Percentiles rank a stretch among this genome's conserved stretches.
Conservation (phyloP, 2,888 invertebrate genomes). For the Bombylius major region DNA sequence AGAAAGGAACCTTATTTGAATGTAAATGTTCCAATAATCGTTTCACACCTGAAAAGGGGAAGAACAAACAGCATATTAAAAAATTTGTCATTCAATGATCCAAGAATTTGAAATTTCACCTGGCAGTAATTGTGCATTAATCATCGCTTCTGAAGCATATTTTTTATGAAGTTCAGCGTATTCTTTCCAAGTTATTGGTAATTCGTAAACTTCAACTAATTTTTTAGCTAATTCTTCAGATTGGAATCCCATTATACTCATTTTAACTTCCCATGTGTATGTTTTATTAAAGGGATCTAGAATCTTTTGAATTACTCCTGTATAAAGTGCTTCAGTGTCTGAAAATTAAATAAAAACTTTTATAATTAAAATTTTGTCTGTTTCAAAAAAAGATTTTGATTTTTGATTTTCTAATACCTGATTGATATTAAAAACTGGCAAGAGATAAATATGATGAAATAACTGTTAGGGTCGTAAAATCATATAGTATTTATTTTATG, state of each 20-base stretch:
- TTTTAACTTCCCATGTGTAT: constrained; percentile 68
- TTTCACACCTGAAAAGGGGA: constrained; percentile 54
- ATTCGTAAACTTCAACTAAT: constrained; percentile 43
- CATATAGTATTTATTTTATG: too few relatives aligned
- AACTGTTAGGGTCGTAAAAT: too few relatives aligned
- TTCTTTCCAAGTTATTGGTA: constrained; percentile 55
- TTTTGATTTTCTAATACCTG: too few relatives aligned
- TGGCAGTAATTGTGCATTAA: constrained; percentile 54
- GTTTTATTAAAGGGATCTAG: constrained; percentile 53
- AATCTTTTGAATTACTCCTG: constrained; percentile 55
- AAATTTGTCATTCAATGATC: neutral
- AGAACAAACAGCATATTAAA: neutral
- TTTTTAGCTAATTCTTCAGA: constrained; percentile 46
- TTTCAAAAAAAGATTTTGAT: too few relatives aligned
- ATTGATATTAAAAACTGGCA: too few relatives aligned
- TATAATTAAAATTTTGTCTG: too few relatives aligned
- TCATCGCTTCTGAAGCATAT: constrained; percentile 49
- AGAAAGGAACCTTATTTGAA: constrained; percentile 64
- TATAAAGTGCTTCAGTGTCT: constrained; percentile 75
- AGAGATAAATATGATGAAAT: too few relatives aligned
- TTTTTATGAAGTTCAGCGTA: constrained; percentile 40
- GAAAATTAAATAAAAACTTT: neutral
- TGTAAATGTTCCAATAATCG: constrained; percentile 63
- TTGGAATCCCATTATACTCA: constrained; percentile 57
- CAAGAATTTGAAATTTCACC: constrained; percentile 51